Evolutionary conservation across 2,113 vertebrate species (phyloP).

Genomic region (Myotis brandtii): DNA sequence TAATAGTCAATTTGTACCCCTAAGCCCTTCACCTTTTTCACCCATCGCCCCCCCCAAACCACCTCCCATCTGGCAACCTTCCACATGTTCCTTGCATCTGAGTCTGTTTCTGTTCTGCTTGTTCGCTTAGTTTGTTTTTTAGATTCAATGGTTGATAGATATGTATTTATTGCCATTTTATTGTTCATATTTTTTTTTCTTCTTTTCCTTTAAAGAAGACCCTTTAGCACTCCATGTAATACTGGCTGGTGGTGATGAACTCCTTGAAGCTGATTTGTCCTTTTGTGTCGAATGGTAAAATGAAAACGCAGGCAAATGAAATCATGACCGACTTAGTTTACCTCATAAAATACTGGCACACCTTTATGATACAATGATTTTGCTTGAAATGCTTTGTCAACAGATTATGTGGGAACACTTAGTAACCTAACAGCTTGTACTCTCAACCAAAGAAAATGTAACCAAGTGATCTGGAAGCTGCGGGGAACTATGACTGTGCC

Average conservation of each 20-base stretch:
- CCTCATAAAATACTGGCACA: background rate
- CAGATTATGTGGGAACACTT: background rate
- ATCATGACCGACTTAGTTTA: background rate
- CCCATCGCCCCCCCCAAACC: background rate
- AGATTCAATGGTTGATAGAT: background rate
- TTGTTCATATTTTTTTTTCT: background rate
- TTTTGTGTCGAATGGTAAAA: background rate
- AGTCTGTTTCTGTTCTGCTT: background rate
- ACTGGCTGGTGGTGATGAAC: background rate
- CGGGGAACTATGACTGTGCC: background rate
- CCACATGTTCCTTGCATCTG: background rate
- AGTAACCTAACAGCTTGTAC: background rate
- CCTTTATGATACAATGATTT: background rate
- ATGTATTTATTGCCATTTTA: background rate
- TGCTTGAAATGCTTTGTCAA: background rate
- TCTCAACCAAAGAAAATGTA: background rate
- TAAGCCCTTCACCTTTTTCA: background rate
- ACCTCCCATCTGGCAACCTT: background rate
- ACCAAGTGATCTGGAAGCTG: background rate
- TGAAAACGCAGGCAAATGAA: background rate
- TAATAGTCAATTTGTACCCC: background rate
- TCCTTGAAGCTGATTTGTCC: background rate
- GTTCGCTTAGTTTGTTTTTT: background rate
- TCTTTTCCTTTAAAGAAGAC: background rate
- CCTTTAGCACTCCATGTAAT: background rate